These are phyloP conservation scores for Turritopsis dohrnii DNA, from an alignment of 30 jellyfish, hydroid and myxozoan species.

Conservation along the genomic window DNA sequence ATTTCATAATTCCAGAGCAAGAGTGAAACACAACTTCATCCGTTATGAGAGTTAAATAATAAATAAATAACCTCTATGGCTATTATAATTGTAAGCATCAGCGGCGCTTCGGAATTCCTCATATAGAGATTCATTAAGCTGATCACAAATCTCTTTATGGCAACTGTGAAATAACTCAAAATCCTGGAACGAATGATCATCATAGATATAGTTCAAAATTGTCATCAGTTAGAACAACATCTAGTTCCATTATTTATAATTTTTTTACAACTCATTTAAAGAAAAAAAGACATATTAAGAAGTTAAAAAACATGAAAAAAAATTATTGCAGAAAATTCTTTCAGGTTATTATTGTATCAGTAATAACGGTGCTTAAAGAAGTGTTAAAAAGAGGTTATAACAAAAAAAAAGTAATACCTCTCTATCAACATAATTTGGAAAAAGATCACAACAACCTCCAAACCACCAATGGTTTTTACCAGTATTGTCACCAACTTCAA, in stretches of 20 bases:
- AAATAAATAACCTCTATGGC: conserved; percentile 52
- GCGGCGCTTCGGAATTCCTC: conserved; percentile 81
- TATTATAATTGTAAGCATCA: conserved; percentile 75
- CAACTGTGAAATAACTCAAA: conserved; percentile 56
- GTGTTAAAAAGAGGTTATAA: neutral
- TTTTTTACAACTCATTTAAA: no score
- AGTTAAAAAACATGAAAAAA: no score
- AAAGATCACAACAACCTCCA: conserved; percentile 93
- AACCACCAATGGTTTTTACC: conserved; percentile 76
- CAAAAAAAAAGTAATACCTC: conserved; percentile 33
- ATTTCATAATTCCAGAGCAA: no score
- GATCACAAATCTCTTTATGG: conserved; percentile 74
- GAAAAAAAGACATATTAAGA: no score
- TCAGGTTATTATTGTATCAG: no score
- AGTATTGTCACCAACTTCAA: conserved; percentile 49
- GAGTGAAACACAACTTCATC: neutral
- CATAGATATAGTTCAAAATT: neutral
- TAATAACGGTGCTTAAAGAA: neutral
- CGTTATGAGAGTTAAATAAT: neutral
- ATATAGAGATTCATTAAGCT: conserved; percentile 36
- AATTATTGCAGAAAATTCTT: no score
- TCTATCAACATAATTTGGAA: conserved; percentile 67
- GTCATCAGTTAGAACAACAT: neutral
- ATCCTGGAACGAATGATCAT: conserved; percentile 42
- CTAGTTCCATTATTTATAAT: no score